Conservation (phyloP, 2,113 vertebrate species). For the Casuarius casuarius region DNA sequence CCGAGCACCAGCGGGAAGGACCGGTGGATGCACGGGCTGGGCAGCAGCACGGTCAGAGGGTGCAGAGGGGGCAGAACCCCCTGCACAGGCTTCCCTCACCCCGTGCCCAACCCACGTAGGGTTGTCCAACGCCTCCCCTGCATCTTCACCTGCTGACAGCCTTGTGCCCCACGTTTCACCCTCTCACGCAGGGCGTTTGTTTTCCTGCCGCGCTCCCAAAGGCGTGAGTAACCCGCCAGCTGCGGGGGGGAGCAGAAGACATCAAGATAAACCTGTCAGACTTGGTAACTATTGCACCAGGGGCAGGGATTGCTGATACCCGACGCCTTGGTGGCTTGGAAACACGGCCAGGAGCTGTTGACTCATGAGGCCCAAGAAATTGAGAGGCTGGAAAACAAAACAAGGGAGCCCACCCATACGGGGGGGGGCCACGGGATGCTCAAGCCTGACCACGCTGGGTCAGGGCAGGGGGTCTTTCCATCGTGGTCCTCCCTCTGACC, state of each 20-base stretch:
- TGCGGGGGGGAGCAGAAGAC: not conserved
- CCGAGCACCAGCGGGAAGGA: not conserved
- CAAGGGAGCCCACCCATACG: accelerated
- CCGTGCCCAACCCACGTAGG: not conserved
- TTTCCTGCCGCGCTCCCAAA: not conserved
- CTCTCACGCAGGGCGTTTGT: not conserved
- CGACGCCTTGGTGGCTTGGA: accelerated
- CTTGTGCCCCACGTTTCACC: accelerated
- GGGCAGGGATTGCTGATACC: not conserved
- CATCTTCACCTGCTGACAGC: not conserved
- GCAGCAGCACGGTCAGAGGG: not conserved
- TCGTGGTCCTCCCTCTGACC: not conserved
- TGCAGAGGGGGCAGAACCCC: not conserved
- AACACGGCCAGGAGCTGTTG: not conserved
- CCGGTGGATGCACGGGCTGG: not conserved
- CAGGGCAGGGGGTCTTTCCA: not conserved
- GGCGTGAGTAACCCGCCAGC: constrained; percentile 31
- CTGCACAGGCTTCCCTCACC: not conserved
- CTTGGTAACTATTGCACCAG: not conserved
- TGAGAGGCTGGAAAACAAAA: not conserved
- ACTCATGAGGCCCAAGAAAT: not conserved
- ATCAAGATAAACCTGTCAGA: not conserved
- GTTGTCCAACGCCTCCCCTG: not conserved
- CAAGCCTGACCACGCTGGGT: accelerated
- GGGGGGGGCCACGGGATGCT: accelerated